These are phyloP conservation scores for Eupithecia abbreviata DNA, from an alignment of 2,888 invertebrate species.

Conservation along the genomic window DNA sequence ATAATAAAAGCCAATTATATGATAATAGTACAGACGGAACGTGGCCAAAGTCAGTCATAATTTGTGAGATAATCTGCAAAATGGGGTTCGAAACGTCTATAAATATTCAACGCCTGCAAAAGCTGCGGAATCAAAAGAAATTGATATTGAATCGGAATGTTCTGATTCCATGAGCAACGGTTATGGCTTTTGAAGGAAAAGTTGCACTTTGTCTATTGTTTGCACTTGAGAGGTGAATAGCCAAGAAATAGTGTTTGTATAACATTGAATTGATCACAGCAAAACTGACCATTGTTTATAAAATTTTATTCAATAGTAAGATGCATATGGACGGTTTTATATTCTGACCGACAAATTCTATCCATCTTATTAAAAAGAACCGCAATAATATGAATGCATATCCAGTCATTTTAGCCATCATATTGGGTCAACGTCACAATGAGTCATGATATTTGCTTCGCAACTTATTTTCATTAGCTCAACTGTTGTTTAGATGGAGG, in stretches of 20 bases:
- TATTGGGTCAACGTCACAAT: too few relatives aligned
- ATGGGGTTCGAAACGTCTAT: slow-evolving; percentile 1
- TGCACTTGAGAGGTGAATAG: slow-evolving; percentile 1
- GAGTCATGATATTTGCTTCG: too few relatives aligned
- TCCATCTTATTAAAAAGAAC: not conserved
- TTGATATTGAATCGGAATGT: slow-evolving; percentile 5
- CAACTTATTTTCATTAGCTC: too few relatives aligned
- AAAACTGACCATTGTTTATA: not conserved
- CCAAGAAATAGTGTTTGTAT: not conserved
- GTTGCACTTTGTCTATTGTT: not conserved
- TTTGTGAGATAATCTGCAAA: slow-evolving; percentile 10
- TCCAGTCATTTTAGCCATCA: too few relatives aligned
- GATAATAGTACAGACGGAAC: not conserved
- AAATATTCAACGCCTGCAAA: slow-evolving; percentile 5
- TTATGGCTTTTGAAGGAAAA: not conserved
- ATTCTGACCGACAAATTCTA: not conserved
- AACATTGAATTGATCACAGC: not conserved
- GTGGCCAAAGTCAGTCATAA: slow-evolving; percentile 5
- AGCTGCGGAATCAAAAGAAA: slow-evolving; percentile 13
- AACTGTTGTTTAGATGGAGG: too few relatives aligned
- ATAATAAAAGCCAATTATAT: slow-evolving; percentile 8
- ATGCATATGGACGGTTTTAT: not conserved
- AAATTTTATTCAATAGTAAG: too few relatives aligned
- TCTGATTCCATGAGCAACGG: slow-evolving; percentile 14
- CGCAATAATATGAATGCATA: not conserved